Evolutionary conservation across 1,140 invertebrate species (phyloP), one percentile per base, ranked within the genome.

Genomic region (Sminthurides bifidus): DNA sequence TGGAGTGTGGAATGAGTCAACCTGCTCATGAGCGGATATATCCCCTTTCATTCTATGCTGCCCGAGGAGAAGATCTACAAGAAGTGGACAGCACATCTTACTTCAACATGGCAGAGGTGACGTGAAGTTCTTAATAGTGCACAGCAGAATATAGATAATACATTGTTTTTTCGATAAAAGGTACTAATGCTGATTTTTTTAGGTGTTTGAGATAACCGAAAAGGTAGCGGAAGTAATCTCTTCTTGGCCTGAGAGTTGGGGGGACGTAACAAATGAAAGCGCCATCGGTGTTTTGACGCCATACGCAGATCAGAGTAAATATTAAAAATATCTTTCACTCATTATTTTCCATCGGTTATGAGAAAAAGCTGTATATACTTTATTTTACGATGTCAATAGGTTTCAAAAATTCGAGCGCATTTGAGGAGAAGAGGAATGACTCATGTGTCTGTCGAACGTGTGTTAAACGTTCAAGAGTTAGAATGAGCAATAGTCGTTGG

Each of bases 41-140:
- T 38, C 62, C 62, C 2, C 30, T 92, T 3, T 85, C 84, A 1
- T 90, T 91, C 68, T 88, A 87, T 66, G 85, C 85, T 12, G 85
- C 85, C 1, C 70, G 80, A 37, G 85, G 86, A 2, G 78, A 82
- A 67, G 86, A 89, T 68, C 75, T 84, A 1, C 73, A 81, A 74
- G 85, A 87, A 68, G 73, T 78, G 48, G 85, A 87, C 66, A 87
- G 85, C 12, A 89, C 87, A 1, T 85, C 85, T 0, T 90, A 84
- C 68, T 87, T 86, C 64, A 90, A 92, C 68, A 81, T 83, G 66
- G 79, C 81, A 2, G 88, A 92, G 72, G 85, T 87, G 10, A 64
- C 67, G 70, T 51, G 31, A 41, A 26, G 68, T 73, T 23, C 67
- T 72, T 45, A n/a, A 21, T 48, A 23, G 17, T 45, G 35, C 24